Percentiles rank a stretch among this genome's conserved stretches.
Evolutionary conservation across 92 coral and sea anemone genomes (phyloP).

Genomic region (Bergia sp.): DNA sequence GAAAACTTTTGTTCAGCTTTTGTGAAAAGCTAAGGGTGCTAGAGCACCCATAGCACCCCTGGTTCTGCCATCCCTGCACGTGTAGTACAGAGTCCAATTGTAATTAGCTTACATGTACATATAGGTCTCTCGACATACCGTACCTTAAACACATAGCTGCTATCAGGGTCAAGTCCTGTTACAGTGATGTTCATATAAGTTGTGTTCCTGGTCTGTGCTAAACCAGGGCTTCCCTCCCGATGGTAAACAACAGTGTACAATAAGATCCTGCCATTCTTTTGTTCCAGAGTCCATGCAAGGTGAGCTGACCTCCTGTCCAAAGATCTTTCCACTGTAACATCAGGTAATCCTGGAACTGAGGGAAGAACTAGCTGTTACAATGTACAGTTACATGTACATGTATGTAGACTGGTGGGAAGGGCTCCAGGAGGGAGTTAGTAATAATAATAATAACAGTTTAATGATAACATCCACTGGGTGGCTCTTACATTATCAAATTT

Average conservation of each 20-base stretch:
- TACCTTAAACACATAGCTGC: conserved; percentile 36
- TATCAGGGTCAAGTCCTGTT: conserved; percentile 36
- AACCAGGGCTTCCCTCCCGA: background rate
- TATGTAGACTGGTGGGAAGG: background rate
- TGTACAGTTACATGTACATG: background rate
- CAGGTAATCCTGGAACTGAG: conserved; percentile 38
- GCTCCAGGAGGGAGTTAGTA: no score
- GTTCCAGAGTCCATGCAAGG: conserved; percentile 10
- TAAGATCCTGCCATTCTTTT: conserved; percentile 35
- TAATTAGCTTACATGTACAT: background rate
- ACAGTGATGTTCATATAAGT: conserved; percentile 34
- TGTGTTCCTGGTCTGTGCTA: conserved; percentile 14
- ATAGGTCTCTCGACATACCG: background rate
- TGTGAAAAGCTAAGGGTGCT: no score
- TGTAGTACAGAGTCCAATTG: no score
- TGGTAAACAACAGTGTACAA: conserved; percentile 18
- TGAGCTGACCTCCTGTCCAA: conserved; percentile 7
- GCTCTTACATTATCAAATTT: no score
- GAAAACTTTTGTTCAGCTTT: no score
- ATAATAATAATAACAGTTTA: no score
- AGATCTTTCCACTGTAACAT: background rate
- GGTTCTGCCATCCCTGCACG: no score
- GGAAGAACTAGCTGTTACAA: background rate
- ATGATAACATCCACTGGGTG: no score
- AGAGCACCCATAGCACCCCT: no score